Evolutionary conservation across 2,888 invertebrate genomes (phyloP).

Genomic region (Cephonodes hylas): DNA sequence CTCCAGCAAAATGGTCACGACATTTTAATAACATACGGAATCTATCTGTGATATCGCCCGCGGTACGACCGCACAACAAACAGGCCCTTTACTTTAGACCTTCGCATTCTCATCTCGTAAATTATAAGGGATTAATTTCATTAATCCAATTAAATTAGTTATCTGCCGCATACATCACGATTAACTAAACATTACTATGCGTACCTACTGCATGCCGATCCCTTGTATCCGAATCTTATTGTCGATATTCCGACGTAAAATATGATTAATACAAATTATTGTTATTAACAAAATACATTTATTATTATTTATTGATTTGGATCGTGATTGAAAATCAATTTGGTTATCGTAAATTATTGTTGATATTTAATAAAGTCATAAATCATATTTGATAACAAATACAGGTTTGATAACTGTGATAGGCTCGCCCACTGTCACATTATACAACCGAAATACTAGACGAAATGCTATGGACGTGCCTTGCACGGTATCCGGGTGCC

Average conservation of each 20-base stretch:
- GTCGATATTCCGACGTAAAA: constrained; percentile 2
- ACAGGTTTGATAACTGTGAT: neutral
- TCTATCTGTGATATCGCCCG: neutral
- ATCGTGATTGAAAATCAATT: constrained; percentile 8
- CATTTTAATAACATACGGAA: no score
- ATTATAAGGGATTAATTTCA: constrained; percentile 29
- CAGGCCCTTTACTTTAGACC: constrained; percentile 56
- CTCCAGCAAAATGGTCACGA: no score
- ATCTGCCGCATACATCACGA: constrained; percentile 28
- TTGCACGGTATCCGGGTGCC: no score
- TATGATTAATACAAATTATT: neutral
- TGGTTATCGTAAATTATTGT: constrained; percentile 4
- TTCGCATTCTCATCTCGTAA: constrained; percentile 45
- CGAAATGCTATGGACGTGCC: neutral
- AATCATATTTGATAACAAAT: neutral
- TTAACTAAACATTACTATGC: constrained; percentile 21
- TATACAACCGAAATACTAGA: neutral
- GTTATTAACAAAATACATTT: constrained; percentile 1
- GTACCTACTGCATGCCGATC: neutral
- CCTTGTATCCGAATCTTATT: neutral
- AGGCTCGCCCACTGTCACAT: neutral
- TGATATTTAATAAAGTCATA: neutral
- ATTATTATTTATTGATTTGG: constrained; percentile 1
- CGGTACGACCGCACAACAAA: neutral
- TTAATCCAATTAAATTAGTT: constrained; percentile 44